phyloP scores from a whole-genome alignment of 2,888 invertebrate species.

The Cheilosia vernalis region DNA sequence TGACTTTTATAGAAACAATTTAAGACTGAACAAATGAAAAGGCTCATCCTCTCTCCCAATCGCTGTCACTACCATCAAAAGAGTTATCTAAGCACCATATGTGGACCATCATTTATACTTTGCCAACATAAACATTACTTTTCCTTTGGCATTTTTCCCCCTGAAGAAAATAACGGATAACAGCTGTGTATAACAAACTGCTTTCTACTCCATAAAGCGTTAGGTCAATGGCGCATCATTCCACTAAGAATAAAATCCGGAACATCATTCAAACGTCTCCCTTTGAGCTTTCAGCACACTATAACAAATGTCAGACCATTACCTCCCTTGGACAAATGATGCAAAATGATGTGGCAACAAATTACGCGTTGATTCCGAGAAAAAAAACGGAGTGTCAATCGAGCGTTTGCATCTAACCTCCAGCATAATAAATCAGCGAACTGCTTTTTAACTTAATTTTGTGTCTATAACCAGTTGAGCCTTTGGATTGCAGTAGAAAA shows the following conservation, averaged over 20 bases:
- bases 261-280: constrained; percentile 36
- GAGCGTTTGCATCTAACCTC: background rate
- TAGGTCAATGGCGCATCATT: background rate
- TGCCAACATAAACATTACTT: constrained; percentile 41
- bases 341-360: constrained; percentile 63
- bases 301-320: constrained; percentile 52
- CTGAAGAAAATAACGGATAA: background rate
- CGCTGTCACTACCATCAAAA: background rate
- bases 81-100: background rate
- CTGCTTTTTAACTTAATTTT: background rate
- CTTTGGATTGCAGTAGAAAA: too few relatives aligned
- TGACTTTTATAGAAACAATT: too few relatives aligned
- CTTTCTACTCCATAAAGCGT: constrained; percentile 41
- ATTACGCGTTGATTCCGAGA: constrained; percentile 17
- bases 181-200: constrained; percentile 6
- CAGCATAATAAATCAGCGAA: constrained; percentile 22
- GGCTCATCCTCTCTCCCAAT: background rate
- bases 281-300: constrained; percentile 28
- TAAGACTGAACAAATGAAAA: too few relatives aligned
- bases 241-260: background rate
- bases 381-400: background rate
- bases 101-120: constrained; percentile 30
- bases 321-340: constrained; percentile 56
- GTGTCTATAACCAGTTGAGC: too few relatives aligned
- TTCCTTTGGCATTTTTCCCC: constrained; percentile 36